Conservation (phyloP, 2,888 invertebrate species). For the Leptothorax acervorum region DNA sequence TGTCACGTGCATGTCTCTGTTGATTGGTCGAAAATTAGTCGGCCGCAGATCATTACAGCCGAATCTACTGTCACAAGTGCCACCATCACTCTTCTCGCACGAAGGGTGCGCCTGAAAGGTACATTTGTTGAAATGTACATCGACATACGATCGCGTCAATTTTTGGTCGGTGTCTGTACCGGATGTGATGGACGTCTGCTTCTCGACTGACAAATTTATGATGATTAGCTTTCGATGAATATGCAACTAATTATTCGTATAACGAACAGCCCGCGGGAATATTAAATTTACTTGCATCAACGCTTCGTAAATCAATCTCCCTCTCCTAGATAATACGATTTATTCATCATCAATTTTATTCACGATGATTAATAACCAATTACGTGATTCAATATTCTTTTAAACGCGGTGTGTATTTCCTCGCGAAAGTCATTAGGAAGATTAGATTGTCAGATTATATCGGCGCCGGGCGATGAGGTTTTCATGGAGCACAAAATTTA, state of each 20-base stretch:
- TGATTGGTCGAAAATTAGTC: constrained; percentile 57
- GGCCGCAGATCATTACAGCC: constrained; percentile 58
- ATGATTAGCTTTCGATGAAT: constrained; percentile 53
- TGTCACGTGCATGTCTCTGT: constrained; percentile 66
- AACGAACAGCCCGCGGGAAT: constrained; percentile 12
- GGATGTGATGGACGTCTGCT: constrained; percentile 37
- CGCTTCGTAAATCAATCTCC: constrained; percentile 41
- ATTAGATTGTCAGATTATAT: constrained; percentile 27
- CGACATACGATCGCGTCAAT: constrained; percentile 54
- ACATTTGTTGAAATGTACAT: constrained; percentile 55
- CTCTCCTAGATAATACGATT: constrained; percentile 23
- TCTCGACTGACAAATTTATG: constrained; percentile 59
- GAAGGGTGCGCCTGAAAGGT: constrained; percentile 53
- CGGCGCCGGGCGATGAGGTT: constrained; percentile 11
- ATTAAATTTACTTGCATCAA: constrained; percentile 43
- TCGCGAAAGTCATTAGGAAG: constrained; percentile 24
- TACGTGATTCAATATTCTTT: constrained; percentile 12
- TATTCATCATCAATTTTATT: constrained; percentile 26
- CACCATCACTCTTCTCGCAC: constrained; percentile 53
- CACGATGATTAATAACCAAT: constrained; percentile 35
- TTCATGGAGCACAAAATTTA: constrained; percentile 5
- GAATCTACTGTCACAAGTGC: constrained; percentile 39
- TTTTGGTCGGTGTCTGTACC: constrained; percentile 53
- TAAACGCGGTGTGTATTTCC: neutral
- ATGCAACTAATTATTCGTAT: constrained; percentile 48